phyloP scores from a whole-genome alignment of 2,888 invertebrate species.

The Cancer borealis region DNA sequence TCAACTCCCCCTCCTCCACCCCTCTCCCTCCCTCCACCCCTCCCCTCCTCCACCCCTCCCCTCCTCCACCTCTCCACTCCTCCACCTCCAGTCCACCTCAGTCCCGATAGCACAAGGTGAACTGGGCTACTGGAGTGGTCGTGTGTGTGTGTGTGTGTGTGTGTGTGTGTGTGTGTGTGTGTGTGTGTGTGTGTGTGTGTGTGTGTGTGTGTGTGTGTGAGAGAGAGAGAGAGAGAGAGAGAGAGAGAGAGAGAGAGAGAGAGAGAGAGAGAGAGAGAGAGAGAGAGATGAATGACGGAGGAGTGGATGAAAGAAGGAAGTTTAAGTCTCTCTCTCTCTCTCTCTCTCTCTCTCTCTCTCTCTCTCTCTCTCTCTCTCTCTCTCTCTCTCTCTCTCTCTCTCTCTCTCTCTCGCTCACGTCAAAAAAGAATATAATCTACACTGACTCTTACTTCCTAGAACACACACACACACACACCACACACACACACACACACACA shows the following conservation, averaged over 20 bases:
- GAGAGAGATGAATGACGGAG: too few species aligned
- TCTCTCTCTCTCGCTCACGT: background rate
- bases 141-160: background rate
- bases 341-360: slow-evolving; percentile 33
- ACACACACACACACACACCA: slow-evolving; percentile 41
- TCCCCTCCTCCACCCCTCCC: background rate
- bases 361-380: background rate
- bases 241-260: too few species aligned
- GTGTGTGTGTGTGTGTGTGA: background rate
- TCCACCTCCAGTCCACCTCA: background rate
- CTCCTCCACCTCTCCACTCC: background rate
- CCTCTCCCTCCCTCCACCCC: background rate
- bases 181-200: background rate
- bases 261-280: too few species aligned
- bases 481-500: slow-evolving; percentile 50
- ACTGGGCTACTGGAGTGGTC: slow-evolving; percentile 4
- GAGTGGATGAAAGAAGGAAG: too few species aligned
- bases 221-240: too few species aligned
- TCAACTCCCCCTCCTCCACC: background rate
- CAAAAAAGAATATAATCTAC: background rate
- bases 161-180: background rate
- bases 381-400: background rate
- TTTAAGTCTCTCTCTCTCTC: background rate
- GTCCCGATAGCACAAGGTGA: slow-evolving; percentile 25
- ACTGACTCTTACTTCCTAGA: background rate